Percentiles rank a stretch among this genome's conserved stretches.
Evolutionary conservation across 2,888 invertebrate species (phyloP).

Genomic region (Neoaliturus tenellus): DNA sequence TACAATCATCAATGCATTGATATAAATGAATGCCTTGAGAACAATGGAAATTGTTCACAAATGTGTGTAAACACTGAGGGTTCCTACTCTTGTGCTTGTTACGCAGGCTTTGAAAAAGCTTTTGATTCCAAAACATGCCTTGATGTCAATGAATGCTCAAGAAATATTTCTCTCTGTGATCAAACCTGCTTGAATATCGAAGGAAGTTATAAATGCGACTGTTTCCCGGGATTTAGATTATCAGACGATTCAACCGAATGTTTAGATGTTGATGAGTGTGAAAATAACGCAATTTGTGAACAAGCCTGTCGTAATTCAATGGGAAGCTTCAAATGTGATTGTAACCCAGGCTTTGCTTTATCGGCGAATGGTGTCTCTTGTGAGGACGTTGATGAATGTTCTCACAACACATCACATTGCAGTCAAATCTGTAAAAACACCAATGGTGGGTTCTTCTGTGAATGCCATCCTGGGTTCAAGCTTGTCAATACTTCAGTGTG

Average conservation of each 20-base stretch:
- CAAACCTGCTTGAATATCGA: conserved; percentile 31
- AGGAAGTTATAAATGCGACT: conserved; percentile 23
- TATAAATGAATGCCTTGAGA: conserved; percentile 26
- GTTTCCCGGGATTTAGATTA: conserved; percentile 8
- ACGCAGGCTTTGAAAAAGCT: neutral
- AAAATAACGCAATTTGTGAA: neutral
- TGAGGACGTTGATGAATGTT: conserved; percentile 45
- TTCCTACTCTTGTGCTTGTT: conserved; percentile 6
- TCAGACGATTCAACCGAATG: neutral
- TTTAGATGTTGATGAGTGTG: conserved; percentile 30
- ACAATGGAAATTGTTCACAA: conserved; percentile 73
- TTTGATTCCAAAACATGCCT: neutral
- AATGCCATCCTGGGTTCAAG: conserved; percentile 8
- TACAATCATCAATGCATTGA: conserved; percentile 21
- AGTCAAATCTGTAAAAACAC: conserved; percentile 44
- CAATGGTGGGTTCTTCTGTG: conserved; percentile 40
- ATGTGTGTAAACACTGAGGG: conserved; percentile 72
- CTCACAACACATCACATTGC: conserved; percentile 20
- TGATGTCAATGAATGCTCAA: conserved; percentile 33
- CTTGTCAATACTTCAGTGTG: conserved; percentile 24
- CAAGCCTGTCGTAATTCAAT: conserved; percentile 83
- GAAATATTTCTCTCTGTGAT: neutral
- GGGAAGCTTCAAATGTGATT: conserved; percentile 85
- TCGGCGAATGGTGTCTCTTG: neutral
- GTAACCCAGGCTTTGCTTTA: conserved; percentile 80